A percentile compares a stretch with the other conserved stretches of the same genome.
phyloP scores from a whole-genome alignment of 2,797 vertebrate genomes.

The Mus minutoides region DNA sequence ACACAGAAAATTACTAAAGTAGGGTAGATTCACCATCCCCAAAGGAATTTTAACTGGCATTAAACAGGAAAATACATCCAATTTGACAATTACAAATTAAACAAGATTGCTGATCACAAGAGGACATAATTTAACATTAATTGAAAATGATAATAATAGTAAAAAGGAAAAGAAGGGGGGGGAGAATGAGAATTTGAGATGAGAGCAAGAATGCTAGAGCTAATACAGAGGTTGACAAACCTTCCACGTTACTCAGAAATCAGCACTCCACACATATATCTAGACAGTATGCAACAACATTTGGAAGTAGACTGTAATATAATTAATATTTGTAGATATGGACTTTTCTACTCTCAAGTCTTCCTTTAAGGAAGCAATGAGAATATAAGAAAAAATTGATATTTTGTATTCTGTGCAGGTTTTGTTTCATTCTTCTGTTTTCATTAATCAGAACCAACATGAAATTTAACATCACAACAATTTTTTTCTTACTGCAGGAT shows the following conservation, averaged over 20 bases:
- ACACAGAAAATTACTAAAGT: background rate
- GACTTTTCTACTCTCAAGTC: background rate
- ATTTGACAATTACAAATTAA: background rate
- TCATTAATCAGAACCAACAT: background rate
- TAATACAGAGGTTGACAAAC: background rate
- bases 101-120: background rate
- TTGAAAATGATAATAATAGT: background rate
- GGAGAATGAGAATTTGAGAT: background rate
- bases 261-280: background rate
- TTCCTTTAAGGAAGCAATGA: background rate
- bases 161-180: background rate
- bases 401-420: background rate
- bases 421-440: background rate
- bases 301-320: background rate
- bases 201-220: background rate
- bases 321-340: background rate
- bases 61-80: background rate
- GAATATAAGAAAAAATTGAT: background rate
- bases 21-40: background rate
- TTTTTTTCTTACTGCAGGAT: background rate
- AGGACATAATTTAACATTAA: background rate
- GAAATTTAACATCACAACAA: background rate
- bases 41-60: background rate
- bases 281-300: background rate
- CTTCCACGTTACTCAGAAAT: background rate